Base-by-base conservation (phyloP, 2,888 invertebrate genomes). In the Glomeris marginata region DNA sequence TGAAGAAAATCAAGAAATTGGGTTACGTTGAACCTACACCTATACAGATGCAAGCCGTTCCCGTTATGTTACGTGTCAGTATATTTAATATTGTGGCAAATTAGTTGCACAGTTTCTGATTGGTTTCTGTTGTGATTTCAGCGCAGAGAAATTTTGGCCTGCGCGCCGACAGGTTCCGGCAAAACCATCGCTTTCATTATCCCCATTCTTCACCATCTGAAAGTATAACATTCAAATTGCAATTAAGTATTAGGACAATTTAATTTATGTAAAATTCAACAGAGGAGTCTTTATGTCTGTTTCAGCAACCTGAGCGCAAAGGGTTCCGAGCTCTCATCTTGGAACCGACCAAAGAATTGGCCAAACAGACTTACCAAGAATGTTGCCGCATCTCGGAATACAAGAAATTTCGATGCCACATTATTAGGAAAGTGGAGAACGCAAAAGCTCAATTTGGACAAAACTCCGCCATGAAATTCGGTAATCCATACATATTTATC, bases 161-260 rank as follows among this genome's bases (percentile, higher is more conserved):
- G 90, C 66, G 97, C 97, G 0, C 95, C 95, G 0, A 98, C 97
- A 0, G 97, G 97, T 1, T 94, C 92, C 1, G 97, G 97, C 8
- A 97, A 97, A 71, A 98, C 97, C 0, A 82, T 88, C 1, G 91
- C 95, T 0, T 97, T 95, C 68, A 72, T 95, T 0, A 65, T 94
- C 2, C 97, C 97, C 0, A 72, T 97, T 10, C 74, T 97, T 34
- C 80, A 88, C 60, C 71, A 76, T 0, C 71, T 95, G 38, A 75
- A 75, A 15, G 72, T 57, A 52, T 28, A 28, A 5, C 28, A 28
- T 28, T 28, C 28, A 28, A 28, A 28, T 28, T n/a, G n/a, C n/a
- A 8, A 5, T 28, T 8, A 28, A 28, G 28, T 28, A 8, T 28
- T 28, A 28, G 28, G n/a, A n/a, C n/a, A n/a, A n/a, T n/a, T n/a